Conservation (phyloP, 1,140 invertebrate genomes). For the Zaprionus africanus region DNA sequence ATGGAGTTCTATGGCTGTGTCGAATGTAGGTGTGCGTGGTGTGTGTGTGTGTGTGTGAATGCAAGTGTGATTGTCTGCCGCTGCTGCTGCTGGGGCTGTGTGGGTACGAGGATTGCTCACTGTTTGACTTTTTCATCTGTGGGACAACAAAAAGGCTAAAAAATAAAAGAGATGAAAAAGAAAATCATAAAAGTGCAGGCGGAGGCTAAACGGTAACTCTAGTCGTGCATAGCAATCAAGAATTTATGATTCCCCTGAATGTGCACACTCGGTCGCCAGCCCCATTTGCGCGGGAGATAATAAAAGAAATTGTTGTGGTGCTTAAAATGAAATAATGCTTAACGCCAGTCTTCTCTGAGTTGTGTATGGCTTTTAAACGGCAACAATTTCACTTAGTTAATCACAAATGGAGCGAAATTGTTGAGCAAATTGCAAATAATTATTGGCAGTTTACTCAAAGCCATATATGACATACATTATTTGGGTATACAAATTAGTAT, state of each 20-base stretch:
- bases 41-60: slow-evolving; percentile 24
- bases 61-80: slow-evolving; percentile 5
- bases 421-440: no score
- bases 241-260: slow-evolving; percentile 26
- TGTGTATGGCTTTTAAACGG: not conserved
- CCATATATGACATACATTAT: no score
- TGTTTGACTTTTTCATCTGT: slow-evolving; percentile 33
- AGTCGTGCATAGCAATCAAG: slow-evolving; percentile 34
- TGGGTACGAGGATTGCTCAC: slow-evolving; percentile 41
- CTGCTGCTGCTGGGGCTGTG: slow-evolving; percentile 25
- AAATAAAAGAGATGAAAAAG: slow-evolving; percentile 17
- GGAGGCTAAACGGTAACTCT: slow-evolving; percentile 23
- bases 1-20: not conserved
- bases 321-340: slow-evolving; percentile 1
- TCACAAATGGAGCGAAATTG: not conserved
- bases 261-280: not conserved
- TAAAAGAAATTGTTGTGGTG: slow-evolving; percentile 4
- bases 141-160: slow-evolving; percentile 28
- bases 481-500: no score
- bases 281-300: not conserved
- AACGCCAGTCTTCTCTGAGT: not conserved
- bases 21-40: not conserved
- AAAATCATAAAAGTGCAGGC: slow-evolving; percentile 1
- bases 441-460: no score
- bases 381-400: not conserved